Percentiles rank a stretch among this genome's conserved stretches.
Conservation (phyloP, 2,113 vertebrate genomes). For the Lampris megalopsis region DNA sequence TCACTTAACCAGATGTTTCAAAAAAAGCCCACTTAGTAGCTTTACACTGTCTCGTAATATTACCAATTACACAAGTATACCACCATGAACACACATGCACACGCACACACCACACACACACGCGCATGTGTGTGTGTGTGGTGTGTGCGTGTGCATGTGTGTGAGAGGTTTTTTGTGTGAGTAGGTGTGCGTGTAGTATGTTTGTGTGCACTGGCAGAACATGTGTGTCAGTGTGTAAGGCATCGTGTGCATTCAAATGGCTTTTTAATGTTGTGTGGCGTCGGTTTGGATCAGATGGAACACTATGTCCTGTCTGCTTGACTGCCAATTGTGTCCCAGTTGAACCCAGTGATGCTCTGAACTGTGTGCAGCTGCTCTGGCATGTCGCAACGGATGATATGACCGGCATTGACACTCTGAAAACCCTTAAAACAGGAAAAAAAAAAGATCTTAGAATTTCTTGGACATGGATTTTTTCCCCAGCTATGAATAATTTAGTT, state of each 20-base stretch:
- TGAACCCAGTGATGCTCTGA: slow-evolving; percentile 47
- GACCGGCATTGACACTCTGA: slow-evolving; percentile 29
- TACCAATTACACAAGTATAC: too few species aligned
- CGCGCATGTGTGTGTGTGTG: not conserved
- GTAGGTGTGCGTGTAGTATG: not conserved
- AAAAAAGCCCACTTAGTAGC: too few species aligned
- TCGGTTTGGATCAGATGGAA: slow-evolving; percentile 63
- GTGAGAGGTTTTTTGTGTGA: not conserved
- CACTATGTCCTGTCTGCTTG: slow-evolving; percentile 50
- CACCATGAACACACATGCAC: too few species aligned
- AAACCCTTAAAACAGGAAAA: not conserved
- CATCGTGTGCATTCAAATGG: not conserved
- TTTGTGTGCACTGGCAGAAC: not conserved
- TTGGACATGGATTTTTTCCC: not conserved
- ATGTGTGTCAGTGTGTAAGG: not conserved
- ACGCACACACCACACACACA: too few species aligned
- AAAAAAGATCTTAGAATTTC: not conserved
- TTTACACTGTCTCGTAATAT: too few species aligned
- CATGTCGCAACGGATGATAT: slow-evolving; percentile 44
- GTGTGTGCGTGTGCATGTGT: not conserved
- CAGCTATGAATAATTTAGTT: not conserved
- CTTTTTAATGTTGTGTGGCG: slow-evolving; percentile 33
- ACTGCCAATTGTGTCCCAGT: slow-evolving; percentile 53
- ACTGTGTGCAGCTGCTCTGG: slow-evolving; percentile 32
- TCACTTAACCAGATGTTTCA: too few species aligned